phyloP scores from a whole-genome alignment of 2,888 invertebrate species.

The Epicampocera succincta region DNA sequence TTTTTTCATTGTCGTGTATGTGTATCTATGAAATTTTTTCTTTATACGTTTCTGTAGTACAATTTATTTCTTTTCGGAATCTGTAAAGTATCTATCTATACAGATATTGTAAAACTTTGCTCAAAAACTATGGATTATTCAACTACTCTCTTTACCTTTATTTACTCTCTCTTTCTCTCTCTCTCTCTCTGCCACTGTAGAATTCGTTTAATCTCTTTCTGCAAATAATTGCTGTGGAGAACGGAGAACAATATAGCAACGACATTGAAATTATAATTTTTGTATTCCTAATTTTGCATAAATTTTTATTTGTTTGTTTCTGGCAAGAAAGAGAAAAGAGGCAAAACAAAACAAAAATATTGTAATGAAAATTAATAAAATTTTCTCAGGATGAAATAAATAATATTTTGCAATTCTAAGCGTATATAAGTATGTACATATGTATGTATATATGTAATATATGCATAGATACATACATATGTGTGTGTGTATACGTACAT shows the following conservation, averaged over 20 bases:
- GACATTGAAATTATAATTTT: constrained; percentile 66
- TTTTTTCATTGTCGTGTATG: constrained; percentile 70
- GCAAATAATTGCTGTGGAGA: neutral
- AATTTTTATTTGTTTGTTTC: constrained; percentile 15
- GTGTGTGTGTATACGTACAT: too few species aligned
- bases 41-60: constrained; percentile 52
- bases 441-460: neutral
- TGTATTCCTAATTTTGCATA: constrained; percentile 56
- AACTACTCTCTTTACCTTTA: neutral
- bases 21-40: constrained; percentile 71
- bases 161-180: neutral
- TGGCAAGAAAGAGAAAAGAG: neutral
- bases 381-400: neutral
- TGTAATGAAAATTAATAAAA: neutral
- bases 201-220: constrained; percentile 5
- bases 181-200: constrained; percentile 6
- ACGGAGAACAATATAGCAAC: constrained; percentile 44
- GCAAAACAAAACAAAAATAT: neutral
- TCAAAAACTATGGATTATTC: constrained; percentile 11
- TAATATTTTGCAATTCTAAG: neutral
- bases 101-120: constrained; percentile 38
- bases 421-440: neutral
- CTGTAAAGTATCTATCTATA: constrained; percentile 69
- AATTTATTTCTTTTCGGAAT: constrained; percentile 63
- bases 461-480: too few species aligned